phyloP scores from a whole-genome alignment of 2,797 vertebrate species.

The Coendou prehensilis region DNA sequence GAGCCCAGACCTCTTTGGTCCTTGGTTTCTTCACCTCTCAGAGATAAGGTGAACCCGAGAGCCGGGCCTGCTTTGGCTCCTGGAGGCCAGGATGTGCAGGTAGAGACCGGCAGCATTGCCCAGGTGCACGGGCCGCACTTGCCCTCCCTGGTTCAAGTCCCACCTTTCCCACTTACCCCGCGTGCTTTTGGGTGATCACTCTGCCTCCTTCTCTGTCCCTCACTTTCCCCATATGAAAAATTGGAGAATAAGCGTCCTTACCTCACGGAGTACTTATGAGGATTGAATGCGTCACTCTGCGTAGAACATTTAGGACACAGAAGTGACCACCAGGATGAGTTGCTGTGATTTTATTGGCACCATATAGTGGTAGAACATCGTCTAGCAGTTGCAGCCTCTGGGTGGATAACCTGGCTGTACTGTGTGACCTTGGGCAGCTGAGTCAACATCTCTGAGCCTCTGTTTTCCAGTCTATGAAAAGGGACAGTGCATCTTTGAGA shows the following conservation, averaged over 20 bases:
- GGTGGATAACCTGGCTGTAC: background rate
- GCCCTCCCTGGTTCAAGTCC: background rate
- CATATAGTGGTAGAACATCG: background rate
- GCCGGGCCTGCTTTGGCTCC: background rate
- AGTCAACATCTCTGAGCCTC: background rate
- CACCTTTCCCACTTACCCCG: background rate
- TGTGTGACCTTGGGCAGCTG: background rate
- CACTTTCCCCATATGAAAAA: background rate
- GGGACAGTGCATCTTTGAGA: background rate
- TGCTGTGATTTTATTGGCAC: background rate
- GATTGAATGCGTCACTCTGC: background rate
- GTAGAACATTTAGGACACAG: background rate
- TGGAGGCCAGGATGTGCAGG: background rate
- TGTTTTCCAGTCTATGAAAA: slow-evolving; percentile 14
- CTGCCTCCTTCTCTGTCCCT: background rate
- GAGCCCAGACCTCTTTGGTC: no score
- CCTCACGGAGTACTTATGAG: background rate
- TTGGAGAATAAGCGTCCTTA: background rate
- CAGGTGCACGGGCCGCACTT: background rate
- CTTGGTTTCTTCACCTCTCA: background rate
- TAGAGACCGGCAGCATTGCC: background rate
- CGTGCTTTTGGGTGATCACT: background rate
- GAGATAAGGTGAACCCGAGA: background rate
- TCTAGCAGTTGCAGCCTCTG: background rate
- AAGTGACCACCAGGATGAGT: background rate